A percentile compares a stretch with the other conserved stretches of the same genome.
Conservation (phyloP, 2,888 invertebrate genomes). For the Agapostemon virescens region DNA sequence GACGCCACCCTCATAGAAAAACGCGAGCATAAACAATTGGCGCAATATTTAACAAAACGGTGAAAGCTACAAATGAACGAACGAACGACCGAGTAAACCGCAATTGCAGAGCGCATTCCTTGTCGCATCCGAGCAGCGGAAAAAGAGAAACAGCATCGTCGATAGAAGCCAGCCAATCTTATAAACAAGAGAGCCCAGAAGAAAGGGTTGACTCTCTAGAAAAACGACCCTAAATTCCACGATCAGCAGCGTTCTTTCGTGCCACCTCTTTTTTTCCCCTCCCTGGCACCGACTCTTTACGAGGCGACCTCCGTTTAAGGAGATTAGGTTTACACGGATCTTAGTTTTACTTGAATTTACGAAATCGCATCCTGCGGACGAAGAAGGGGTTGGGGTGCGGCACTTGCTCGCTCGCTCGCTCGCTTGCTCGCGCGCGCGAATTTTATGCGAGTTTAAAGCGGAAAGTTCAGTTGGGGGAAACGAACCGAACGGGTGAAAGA, state of each 20-base stretch:
- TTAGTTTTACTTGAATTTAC: slow-evolving; percentile 66
- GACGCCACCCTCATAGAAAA: too few species aligned
- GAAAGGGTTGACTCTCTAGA: not conserved
- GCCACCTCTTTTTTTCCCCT: slow-evolving; percentile 18
- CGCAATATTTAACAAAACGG: too few species aligned
- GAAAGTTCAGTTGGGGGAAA: slow-evolving; percentile 43
- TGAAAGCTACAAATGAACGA: too few species aligned
- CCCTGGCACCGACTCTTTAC: slow-evolving; percentile 48
- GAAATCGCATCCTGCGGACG: slow-evolving; percentile 57
- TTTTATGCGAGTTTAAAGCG: slow-evolving; percentile 63
- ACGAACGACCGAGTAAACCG: too few species aligned
- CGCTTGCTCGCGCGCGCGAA: slow-evolving; percentile 34
- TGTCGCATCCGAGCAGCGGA: too few species aligned
- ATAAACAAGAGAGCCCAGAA: not conserved
- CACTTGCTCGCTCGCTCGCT: too few species aligned
- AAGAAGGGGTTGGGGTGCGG: too few species aligned
- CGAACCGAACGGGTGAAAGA: not conserved
- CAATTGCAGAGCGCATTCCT: too few species aligned
- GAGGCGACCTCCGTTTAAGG: slow-evolving; percentile 59
- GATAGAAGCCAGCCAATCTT: not conserved
- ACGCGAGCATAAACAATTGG: too few species aligned
- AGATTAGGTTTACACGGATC: slow-evolving; percentile 68
- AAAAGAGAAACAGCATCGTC: too few species aligned
- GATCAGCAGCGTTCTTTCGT: not conserved
- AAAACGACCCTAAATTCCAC: not conserved